Percentiles rank a stretch among this genome's conserved stretches.
phyloP scores from a whole-genome alignment of 2,888 invertebrate species.

The Microplitis deprimator region DNA sequence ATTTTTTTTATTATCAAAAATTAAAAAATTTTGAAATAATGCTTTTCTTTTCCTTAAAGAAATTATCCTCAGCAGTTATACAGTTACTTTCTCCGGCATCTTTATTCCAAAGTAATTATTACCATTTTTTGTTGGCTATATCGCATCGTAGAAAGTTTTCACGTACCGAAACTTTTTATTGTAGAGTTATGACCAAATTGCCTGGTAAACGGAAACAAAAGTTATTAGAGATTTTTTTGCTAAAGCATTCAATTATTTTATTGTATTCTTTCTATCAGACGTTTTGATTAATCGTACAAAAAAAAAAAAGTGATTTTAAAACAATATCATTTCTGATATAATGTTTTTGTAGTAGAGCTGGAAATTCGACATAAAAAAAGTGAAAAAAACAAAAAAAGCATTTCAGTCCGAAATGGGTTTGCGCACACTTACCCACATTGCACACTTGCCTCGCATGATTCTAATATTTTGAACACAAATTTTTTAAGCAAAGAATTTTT shows the following conservation, averaged over 20 bases:
- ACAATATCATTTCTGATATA: too few species aligned
- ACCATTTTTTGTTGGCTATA: conserved; percentile 35
- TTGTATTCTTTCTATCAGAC: conserved; percentile 49
- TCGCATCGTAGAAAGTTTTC: conserved; percentile 35
- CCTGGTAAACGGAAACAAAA: conserved; percentile 60
- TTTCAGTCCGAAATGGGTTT: too few species aligned
- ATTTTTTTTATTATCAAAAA: background rate
- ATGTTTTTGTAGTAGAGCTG: too few species aligned
- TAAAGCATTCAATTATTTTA: background rate
- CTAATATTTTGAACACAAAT: too few species aligned
- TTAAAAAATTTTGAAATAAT: background rate
- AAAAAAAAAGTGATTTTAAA: too few species aligned
- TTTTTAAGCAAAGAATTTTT: too few species aligned
- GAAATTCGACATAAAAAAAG: too few species aligned
- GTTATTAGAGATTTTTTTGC: conserved; percentile 42
- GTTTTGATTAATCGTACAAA: conserved; percentile 65
- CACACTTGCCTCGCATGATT: too few species aligned
- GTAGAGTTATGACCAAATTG: conserved; percentile 52
- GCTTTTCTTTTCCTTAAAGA: background rate
- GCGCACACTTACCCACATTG: too few species aligned
- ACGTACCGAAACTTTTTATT: conserved; percentile 55
- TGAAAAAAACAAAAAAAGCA: too few species aligned
- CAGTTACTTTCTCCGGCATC: conserved; percentile 56
- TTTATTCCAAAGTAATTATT: conserved; percentile 62
- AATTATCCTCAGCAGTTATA: background rate